Evolutionary conservation across 2,797 vertebrate species (phyloP).

Genomic region (Hemibagrus guttatus): DNA sequence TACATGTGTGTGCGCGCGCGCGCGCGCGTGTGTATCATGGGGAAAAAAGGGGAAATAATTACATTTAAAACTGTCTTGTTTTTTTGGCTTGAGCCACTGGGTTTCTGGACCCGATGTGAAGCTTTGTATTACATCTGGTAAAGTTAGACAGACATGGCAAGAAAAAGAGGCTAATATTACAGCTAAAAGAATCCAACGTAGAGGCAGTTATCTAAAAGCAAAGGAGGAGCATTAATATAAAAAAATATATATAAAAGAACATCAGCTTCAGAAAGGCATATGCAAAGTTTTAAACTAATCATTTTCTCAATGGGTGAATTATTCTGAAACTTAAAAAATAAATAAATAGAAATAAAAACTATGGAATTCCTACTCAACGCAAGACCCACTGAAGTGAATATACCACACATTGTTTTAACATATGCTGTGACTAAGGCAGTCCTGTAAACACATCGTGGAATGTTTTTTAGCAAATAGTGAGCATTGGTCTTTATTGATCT

Average conservation of each 20-base stretch:
- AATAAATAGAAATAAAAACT: too few species aligned
- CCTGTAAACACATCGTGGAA: neutral
- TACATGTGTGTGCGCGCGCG: too few species aligned
- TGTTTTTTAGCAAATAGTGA: neutral
- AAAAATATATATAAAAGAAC: neutral
- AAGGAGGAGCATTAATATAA: neutral
- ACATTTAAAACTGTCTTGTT: too few species aligned
- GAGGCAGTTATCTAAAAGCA: neutral
- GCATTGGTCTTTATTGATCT: slow-evolving; percentile 11
- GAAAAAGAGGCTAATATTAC: neutral
- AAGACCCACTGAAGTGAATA: neutral
- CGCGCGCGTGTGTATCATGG: too few species aligned
- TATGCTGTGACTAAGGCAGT: neutral
- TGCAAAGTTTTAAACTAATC: too few species aligned
- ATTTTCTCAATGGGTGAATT: neutral
- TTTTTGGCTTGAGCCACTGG: neutral
- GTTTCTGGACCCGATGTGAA: neutral
- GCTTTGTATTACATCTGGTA: neutral
- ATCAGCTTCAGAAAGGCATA: neutral
- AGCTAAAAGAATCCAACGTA: neutral
- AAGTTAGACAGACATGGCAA: neutral
- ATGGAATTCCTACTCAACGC: neutral
- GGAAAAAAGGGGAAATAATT: neutral
- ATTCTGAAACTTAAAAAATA: neutral
- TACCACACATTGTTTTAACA: neutral